Base-by-base conservation (phyloP, 2,888 invertebrate species). In the Geophilus truncorum region DNA sequence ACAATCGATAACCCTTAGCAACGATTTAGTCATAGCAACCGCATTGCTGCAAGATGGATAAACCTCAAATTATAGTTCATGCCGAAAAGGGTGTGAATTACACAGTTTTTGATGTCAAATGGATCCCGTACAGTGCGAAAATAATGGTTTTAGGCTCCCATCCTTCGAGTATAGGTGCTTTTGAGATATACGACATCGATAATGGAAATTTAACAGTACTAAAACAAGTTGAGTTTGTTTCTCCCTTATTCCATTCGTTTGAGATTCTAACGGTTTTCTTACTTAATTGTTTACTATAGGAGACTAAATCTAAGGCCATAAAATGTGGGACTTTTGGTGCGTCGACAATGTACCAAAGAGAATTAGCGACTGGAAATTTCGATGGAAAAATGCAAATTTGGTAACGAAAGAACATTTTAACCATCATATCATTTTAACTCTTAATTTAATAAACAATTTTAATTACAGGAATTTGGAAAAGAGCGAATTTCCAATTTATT, bases 301-400 rank as follows among this genome's bases (percentile, higher is more conserved):
- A 93, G 83, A 93, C 93, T 84, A 93, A 93, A 85, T 91, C 93
- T n/a, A 92, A 92, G 82, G 91, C 95, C 0, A 93, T 97, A 83
- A 97, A 96, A 89, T 97, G 97, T 88, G 93, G 93, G 23, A 95
- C 96, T 0, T 98, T 98, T 88, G 96, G 94, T 75, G 96, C 96
- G 0, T 93, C 95, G 12, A 93, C 91, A 84, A 89, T 95, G 80
- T 90, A 93, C 81, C 92, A 93, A 84, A 90, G 96, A 81, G 91
- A 92, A 87, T 89, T 98, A 83, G 95, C 97, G 0, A 93, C 95
- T 7, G 97, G 97, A 0, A 95, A 97, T 88, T 97, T 96, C 86
- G 91, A 92, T 84, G 96, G 96, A 25, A 91, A 92, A 81, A 87
- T 96, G 83, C 92, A 94, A 88, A 92, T 95, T 85, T 93, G 95